Conservation (phyloP, 2,888 invertebrate genomes). For the Volucella inanis region DNA sequence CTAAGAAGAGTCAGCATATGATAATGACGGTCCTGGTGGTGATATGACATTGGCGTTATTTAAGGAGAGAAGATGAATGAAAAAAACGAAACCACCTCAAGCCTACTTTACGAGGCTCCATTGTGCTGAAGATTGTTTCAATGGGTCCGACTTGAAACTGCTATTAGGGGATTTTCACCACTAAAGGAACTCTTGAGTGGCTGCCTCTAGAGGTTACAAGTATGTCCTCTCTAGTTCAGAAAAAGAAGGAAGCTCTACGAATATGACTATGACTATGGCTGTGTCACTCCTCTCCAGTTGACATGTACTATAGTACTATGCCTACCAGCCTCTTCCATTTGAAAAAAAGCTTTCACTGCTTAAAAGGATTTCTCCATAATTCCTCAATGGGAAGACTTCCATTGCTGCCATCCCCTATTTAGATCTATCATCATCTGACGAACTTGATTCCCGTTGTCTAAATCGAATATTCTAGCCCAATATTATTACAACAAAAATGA, state of each 20-base stretch:
- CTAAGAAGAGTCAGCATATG: constrained; percentile 34
- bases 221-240: constrained; percentile 10
- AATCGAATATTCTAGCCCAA: constrained; percentile 26
- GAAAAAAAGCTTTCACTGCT: constrained; percentile 35
- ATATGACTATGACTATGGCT: too few species aligned
- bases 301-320: constrained; percentile 34
- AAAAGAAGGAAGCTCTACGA: constrained; percentile 18
- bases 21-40: neutral
- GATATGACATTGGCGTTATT: constrained; percentile 37
- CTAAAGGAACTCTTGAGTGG: constrained; percentile 56
- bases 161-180: constrained; percentile 67
- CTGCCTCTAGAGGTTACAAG: constrained; percentile 61
- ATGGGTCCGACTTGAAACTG: constrained; percentile 62
- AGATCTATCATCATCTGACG: constrained; percentile 7
- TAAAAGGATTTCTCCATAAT: constrained; percentile 35
- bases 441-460: constrained; percentile 15
- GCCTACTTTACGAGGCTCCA: constrained; percentile 10
- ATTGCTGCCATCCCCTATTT: neutral
- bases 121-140: constrained; percentile 52
- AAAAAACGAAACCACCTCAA: constrained; percentile 29
- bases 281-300: constrained; percentile 25
- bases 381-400: neutral
- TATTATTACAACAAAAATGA: constrained; percentile 43
- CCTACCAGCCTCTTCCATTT: constrained; percentile 34
- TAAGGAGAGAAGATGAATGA: constrained; percentile 14